A percentile compares a stretch with the other conserved stretches of the same genome.
Evolutionary conservation across 2,888 invertebrate genomes (phyloP).

Genomic region (Strigamia maritima): DNA sequence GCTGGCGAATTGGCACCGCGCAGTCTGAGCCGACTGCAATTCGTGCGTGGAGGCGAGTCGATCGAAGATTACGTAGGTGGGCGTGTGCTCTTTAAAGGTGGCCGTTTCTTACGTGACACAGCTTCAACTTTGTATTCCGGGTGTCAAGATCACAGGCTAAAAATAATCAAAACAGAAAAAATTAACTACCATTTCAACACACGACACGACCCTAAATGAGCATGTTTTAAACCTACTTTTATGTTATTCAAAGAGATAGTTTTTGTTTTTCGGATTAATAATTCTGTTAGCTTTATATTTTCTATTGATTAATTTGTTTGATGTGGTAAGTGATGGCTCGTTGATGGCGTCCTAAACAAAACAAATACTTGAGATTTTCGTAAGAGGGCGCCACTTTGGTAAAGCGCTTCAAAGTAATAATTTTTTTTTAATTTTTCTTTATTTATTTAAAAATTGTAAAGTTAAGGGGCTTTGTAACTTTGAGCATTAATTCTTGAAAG

Average conservation of each 20-base stretch:
- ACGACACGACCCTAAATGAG: too few species aligned
- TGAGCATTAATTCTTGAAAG: background rate
- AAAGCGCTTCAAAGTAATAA: background rate
- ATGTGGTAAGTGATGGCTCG: background rate
- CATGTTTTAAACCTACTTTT: too few species aligned
- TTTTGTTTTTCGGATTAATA: background rate
- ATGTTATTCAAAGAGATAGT: background rate
- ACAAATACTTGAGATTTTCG: background rate
- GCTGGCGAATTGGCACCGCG: conserved; percentile 27
- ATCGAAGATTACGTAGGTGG: conserved; percentile 29
- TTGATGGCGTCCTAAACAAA: background rate
- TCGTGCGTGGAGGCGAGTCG: conserved; percentile 16
- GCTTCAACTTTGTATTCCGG: background rate
- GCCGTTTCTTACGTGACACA: background rate
- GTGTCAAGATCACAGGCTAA: background rate
- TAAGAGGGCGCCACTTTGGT: background rate
- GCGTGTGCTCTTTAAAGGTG: conserved; percentile 26
- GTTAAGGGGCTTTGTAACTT: background rate
- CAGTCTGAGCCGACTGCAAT: conserved; percentile 7
- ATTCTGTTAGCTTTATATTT: too few species aligned
- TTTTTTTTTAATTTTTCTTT: too few species aligned
- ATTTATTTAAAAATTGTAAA: too few species aligned
- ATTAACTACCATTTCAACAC: too few species aligned
- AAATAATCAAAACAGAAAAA: background rate
- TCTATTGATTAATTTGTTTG: background rate